Evolutionary conservation across 2,113 vertebrate genomes (phyloP).

Genomic region (Sprattus sprattus): DNA sequence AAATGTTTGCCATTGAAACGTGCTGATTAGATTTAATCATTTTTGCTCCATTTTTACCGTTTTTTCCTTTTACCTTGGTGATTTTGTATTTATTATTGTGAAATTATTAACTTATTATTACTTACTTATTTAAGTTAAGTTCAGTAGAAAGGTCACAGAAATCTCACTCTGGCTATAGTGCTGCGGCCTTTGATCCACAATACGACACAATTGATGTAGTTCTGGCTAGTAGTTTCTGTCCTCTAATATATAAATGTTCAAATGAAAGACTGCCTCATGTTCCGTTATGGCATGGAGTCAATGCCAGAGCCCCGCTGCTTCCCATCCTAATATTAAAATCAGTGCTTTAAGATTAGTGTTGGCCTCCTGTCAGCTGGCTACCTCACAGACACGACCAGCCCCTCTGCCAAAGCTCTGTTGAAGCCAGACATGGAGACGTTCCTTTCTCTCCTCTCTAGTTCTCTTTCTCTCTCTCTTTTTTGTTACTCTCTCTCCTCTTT

Average conservation of each 20-base stretch:
- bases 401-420: conserved; percentile 54
- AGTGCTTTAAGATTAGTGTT: conserved; percentile 60
- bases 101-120: neutral
- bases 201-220: conserved; percentile 51
- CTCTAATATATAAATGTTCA: conserved; percentile 47
- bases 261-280: conserved; percentile 61
- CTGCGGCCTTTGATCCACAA: conserved; percentile 14
- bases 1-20: too few species aligned
- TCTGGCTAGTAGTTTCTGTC: conserved; percentile 47
- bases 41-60: too few species aligned
- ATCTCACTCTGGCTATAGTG: neutral
- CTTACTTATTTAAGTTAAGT: neutral
- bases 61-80: too few species aligned
- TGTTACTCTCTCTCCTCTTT: neutral
- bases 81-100: neutral
- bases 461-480: neutral
- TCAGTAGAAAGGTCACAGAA: neutral
- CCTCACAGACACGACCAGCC: conserved; percentile 37
- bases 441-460: neutral
- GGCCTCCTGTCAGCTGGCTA: conserved; percentile 56
- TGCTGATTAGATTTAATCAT: neutral
- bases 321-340: conserved; percentile 65
- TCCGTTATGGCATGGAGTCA: conserved; percentile 42
- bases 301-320: conserved; percentile 51
- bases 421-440: conserved; percentile 49